These are phyloP conservation scores for Ciconia boyciana DNA, from an alignment of 2,113 vertebrate species.

Conservation along the genomic window DNA sequence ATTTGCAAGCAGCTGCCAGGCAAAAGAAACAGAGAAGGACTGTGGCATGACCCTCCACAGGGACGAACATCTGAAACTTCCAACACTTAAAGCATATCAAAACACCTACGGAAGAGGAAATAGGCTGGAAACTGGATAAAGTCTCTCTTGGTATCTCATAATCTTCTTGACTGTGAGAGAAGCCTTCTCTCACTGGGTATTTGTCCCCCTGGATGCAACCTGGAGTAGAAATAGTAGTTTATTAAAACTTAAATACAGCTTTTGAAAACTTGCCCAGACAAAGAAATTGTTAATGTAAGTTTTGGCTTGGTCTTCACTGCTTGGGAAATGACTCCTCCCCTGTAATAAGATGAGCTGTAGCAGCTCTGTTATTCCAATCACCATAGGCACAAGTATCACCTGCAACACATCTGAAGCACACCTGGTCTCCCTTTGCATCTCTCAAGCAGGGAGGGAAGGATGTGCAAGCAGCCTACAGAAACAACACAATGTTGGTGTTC, in stretches of 20 bases:
- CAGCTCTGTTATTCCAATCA: background rate
- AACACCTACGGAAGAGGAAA: background rate
- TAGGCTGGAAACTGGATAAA: background rate
- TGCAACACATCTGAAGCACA: background rate
- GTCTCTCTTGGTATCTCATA: background rate
- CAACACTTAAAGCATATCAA: background rate
- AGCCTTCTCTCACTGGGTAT: background rate
- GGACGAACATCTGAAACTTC: background rate
- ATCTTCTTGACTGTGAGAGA: background rate
- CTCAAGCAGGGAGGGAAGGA: background rate
- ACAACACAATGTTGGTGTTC: background rate
- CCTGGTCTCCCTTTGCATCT: background rate
- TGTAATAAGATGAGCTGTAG: background rate
- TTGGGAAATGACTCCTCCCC: background rate
- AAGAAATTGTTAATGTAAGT: background rate
- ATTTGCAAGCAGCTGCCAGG: background rate
- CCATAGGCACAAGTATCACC: background rate
- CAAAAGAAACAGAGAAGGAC: background rate
- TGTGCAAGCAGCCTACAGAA: background rate
- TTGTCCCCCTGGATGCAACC: background rate
- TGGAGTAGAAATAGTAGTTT: background rate
- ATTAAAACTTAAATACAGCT: background rate
- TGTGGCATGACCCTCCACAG: background rate
- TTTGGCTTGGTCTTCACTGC: background rate
- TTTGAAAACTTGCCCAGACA: background rate